Conservation (phyloP, 2,888 invertebrate species). For the Lasioglossum leucozonium region DNA sequence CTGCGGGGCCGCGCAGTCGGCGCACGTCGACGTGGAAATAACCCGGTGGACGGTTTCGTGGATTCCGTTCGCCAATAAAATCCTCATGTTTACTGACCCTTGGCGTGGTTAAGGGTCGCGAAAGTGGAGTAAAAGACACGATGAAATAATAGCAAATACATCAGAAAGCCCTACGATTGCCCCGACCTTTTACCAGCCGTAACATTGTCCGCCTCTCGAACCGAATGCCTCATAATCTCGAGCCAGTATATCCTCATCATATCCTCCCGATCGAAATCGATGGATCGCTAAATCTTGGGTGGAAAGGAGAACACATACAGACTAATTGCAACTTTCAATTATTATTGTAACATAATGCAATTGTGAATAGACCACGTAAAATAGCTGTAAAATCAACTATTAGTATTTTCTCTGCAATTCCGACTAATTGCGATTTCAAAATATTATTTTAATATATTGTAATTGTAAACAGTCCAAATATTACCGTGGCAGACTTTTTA, state of each 20-base stretch:
- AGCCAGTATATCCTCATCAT: background rate
- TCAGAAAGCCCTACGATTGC: constrained; percentile 39
- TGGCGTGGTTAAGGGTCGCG: constrained; percentile 64
- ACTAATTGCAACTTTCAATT: too few species aligned
- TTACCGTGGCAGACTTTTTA: too few species aligned
- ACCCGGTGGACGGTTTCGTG: constrained; percentile 56
- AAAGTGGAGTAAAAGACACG: constrained; percentile 53
- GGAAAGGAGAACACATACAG: too few species aligned
- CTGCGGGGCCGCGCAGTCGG: constrained; percentile 14
- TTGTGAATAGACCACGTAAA: too few species aligned
- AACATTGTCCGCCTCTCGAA: constrained; percentile 8
- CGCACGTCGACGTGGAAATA: constrained; percentile 27
- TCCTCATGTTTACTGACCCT: constrained; percentile 71
- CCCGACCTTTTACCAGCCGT: constrained; percentile 29
- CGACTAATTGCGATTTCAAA: too few species aligned
- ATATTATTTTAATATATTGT: too few species aligned
- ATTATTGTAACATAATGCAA: too few species aligned
- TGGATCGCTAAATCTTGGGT: too few species aligned
- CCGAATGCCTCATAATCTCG: background rate
- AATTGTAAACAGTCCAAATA: too few species aligned
- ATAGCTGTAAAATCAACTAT: too few species aligned
- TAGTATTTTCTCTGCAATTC: too few species aligned
- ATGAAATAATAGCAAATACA: constrained; percentile 72
- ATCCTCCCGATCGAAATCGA: background rate
- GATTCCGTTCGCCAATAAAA: constrained; percentile 61